Conservation (phyloP, 2,888 invertebrate species). For the Octonoba sinensis region DNA sequence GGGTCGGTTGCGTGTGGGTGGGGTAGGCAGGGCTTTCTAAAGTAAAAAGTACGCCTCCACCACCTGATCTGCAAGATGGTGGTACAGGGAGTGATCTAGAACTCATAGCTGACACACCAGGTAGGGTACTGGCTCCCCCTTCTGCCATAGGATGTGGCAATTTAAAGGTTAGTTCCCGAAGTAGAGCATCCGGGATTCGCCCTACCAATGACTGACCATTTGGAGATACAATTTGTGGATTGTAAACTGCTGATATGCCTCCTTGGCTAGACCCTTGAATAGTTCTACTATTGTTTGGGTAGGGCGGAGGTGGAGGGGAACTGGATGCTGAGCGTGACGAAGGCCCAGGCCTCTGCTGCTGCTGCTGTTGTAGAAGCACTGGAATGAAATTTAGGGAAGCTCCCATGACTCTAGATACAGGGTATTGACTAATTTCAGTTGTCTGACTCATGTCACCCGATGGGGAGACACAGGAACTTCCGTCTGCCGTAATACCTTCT, state of each 20-base stretch:
- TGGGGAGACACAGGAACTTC: constrained; percentile 37
- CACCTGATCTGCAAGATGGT: constrained; percentile 49
- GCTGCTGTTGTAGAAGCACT: constrained; percentile 50
- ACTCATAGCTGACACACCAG: constrained; percentile 50
- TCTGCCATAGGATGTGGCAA: constrained; percentile 24
- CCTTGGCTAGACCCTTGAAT: constrained; percentile 30
- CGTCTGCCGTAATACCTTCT: constrained; percentile 37
- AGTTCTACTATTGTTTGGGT: constrained; percentile 26
- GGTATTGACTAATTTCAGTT: constrained; percentile 27
- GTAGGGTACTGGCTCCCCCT: constrained; percentile 16
- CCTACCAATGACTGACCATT: constrained; percentile 11
- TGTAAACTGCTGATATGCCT: constrained; percentile 49
- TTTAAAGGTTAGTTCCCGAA: constrained; percentile 52
- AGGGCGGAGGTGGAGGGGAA: constrained; percentile 56
- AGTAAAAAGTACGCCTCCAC: constrained; percentile 53
- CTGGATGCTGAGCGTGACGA: constrained; percentile 36
- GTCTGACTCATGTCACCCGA: constrained; percentile 41
- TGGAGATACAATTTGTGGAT: constrained; percentile 53
- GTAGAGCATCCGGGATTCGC: constrained; percentile 50
- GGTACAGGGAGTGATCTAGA: constrained; percentile 60
- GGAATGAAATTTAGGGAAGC: constrained; percentile 61
- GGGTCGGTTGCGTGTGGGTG: constrained; percentile 12
- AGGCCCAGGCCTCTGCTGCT: constrained; percentile 21
- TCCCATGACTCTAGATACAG: constrained; percentile 39
- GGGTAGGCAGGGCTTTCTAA: constrained; percentile 55